Base-by-base conservation (phyloP, 1,140 invertebrate genomes). In the Steinernema feltiae region DNA sequence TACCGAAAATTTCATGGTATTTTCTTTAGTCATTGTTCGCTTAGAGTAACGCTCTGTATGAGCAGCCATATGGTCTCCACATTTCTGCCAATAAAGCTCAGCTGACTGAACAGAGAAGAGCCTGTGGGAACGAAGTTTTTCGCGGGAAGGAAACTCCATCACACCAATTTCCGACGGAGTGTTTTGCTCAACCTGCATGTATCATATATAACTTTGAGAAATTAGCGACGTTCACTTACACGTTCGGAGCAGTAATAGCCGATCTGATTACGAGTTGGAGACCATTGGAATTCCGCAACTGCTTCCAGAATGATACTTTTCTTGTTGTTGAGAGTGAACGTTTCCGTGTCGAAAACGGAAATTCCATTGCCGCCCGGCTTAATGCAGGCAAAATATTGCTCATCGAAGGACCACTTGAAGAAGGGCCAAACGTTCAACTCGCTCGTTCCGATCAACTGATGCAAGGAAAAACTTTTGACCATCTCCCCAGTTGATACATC, bases 31-130 rank as follows among this genome's bases (percentile, higher is more conserved):
- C 91, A 95, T 87, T 92, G 96, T 89, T 92, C 95, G 88, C n/a
- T 92, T 90, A 89, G 98, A 98, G 87, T 97, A 99, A 18, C 97
- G 91, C 87, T 98, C 95, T 0, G 98, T 96, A 89, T 98, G 98
- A 0, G 98, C 95, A 86, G 96, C 98, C 18, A 98, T 89, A 87
- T 95, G 97, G 85, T 98, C 94, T 3, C 97, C 97, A 73, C 91
- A 93, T 87, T 97, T 98, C 88, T 99, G 97, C 97, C 97, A 99
- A 87, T 95, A 94, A 85, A 99, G 94, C 84, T 96, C 96, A 88
- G 95, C 98, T 82, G 98, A 95, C 12, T 95, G 93, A 0, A 99
- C 97, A 82, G 94, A 97, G 89, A 99, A 99, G 31, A 99, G 89
- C 87, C 98, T 98, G 84, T 97, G 97, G 70, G 94, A 93, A 83